Conservation (phyloP, 2,113 vertebrate genomes). For the Sorex araneus region DNA sequence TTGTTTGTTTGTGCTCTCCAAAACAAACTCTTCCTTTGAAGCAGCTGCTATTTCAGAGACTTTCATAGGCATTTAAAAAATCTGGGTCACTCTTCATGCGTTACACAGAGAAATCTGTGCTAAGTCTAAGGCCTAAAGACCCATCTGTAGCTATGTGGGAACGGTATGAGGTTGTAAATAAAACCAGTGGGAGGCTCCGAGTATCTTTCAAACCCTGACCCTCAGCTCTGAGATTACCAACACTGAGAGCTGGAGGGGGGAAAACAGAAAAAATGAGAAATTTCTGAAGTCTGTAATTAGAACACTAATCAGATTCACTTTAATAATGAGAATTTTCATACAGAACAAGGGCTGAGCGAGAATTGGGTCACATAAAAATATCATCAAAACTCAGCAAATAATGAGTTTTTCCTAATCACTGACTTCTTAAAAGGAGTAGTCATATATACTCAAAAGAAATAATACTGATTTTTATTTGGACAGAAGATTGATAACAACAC, state of each 20-base stretch:
- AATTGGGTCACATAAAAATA: not conserved
- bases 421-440: constrained; percentile 32
- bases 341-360: not conserved
- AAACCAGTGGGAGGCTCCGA: not conserved
- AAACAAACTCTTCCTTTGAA: constrained; percentile 73
- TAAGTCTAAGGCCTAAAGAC: constrained; percentile 60
- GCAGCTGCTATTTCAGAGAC: constrained; percentile 74
- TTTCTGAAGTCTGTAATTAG: constrained; percentile 22
- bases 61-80: constrained; percentile 69
- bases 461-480: constrained; percentile 2
- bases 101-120: constrained; percentile 60
- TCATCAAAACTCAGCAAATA: not conserved
- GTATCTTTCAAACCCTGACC: constrained; percentile 31
- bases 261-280: not conserved
- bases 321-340: constrained; percentile 58
- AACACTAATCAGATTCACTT: constrained; percentile 27
- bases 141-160: constrained; percentile 51
- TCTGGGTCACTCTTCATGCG: constrained; percentile 74
- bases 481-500: not conserved
- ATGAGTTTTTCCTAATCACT: not conserved
- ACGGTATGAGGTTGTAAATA: constrained; percentile 56
- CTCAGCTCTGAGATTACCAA: not conserved
- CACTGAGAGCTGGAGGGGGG: not conserved
- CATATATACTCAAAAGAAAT: not conserved
- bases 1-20: constrained; percentile 46